Percentiles rank a stretch among this genome's conserved stretches.
Conservation (phyloP, 2,113 vertebrate genomes). For the Phycodurus eques region DNA sequence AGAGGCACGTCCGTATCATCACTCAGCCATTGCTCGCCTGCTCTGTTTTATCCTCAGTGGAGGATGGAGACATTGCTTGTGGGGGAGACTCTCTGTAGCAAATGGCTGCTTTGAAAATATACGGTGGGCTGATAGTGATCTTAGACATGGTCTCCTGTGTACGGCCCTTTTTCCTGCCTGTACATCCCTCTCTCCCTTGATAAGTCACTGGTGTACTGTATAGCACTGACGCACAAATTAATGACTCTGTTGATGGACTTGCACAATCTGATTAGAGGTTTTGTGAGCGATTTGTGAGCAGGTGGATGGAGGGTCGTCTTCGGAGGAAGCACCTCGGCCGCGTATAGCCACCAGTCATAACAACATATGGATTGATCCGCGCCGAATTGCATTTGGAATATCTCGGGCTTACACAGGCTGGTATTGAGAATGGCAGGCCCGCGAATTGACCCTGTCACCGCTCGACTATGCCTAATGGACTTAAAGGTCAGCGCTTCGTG, state of each 20-base stretch:
- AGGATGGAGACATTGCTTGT: conserved; percentile 54
- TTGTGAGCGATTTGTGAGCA: conserved; percentile 27
- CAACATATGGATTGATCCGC: conserved; percentile 45
- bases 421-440: conserved; percentile 45
- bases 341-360: conserved; percentile 29
- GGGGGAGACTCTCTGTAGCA: conserved; percentile 61
- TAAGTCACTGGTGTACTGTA: conserved; percentile 26
- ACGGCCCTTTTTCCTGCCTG: conserved; percentile 22
- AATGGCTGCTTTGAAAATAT: conserved; percentile 64
- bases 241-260: conserved; percentile 50
- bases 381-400: conserved; percentile 48
- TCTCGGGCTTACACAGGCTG: conserved; percentile 27
- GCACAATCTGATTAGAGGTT: conserved; percentile 39
- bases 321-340: conserved; percentile 11
- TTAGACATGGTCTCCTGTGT: conserved; percentile 29
- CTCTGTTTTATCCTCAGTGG: conserved; percentile 55
- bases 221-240: conserved; percentile 43
- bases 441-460: conserved; percentile 46
- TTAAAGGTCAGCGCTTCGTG: conserved; percentile 16
- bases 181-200: conserved; percentile 23
- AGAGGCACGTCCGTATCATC: conserved; percentile 57
- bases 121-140: conserved; percentile 50
- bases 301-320: conserved; percentile 26
- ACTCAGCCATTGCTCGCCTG: conserved; percentile 46
- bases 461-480: conserved; percentile 39